These are phyloP conservation scores for Eremophila alpestris DNA, from an alignment of 2,797 vertebrate species.

Conservation along the genomic window DNA sequence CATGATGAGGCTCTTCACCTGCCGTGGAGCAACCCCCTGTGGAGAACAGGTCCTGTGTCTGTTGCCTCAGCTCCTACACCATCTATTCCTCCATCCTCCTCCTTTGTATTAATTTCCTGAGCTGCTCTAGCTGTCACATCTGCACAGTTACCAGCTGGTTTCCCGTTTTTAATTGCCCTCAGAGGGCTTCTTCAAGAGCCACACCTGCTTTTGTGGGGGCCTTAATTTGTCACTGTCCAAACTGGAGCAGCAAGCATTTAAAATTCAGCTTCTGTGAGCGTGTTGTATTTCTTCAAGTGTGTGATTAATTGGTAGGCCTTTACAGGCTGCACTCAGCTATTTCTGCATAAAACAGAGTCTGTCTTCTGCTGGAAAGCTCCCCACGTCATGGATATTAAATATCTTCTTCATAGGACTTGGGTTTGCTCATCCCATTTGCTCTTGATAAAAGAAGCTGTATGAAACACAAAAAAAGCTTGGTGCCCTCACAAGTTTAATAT, in stretches of 20 bases:
- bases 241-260: conserved; percentile 3
- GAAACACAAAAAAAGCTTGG: background rate
- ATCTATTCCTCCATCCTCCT: background rate
- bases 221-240: conserved; percentile 51
- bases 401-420: background rate
- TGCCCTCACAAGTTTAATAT: background rate
- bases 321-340: background rate
- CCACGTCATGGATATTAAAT: background rate
- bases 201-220: background rate
- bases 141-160: background rate
- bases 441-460: background rate
- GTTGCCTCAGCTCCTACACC: background rate
- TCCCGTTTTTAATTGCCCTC: conserved; percentile 14
- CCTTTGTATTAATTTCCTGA: background rate
- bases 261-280: background rate
- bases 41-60: background rate
- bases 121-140: background rate
- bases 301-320: conserved; percentile 3
- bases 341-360: background rate
- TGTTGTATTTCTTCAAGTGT: background rate
- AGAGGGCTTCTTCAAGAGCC: background rate
- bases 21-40: background rate
- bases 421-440: background rate
- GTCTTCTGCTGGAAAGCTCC: background rate
- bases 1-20: background rate